These are phyloP conservation scores for Enteromius radiatus DNA, from an alignment of 2,797 vertebrate genomes.

Conservation along the genomic window DNA sequence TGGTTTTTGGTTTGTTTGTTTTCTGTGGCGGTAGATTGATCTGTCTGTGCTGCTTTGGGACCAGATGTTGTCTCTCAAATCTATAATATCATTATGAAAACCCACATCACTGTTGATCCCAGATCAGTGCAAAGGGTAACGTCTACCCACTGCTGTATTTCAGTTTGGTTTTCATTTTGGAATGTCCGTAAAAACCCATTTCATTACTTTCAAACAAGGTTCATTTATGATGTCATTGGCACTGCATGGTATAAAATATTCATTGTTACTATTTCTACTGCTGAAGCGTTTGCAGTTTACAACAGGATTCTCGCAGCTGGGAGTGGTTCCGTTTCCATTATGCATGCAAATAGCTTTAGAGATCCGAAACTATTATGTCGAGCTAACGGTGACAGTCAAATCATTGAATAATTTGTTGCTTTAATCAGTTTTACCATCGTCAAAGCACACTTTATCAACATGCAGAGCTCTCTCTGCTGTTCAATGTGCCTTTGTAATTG, in stretches of 20 bases:
- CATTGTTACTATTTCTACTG: slow-evolving; percentile 40
- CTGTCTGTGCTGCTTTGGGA: slow-evolving; percentile 13
- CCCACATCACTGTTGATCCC: slow-evolving; percentile 6
- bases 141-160: background rate
- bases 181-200: background rate
- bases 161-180: slow-evolving; percentile 1
- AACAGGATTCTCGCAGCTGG: slow-evolving; percentile 16
- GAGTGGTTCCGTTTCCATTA: slow-evolving; percentile 32
- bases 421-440: slow-evolving; percentile 35
- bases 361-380: slow-evolving; percentile 19
- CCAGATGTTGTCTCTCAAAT: background rate
- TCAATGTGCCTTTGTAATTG: slow-evolving; percentile 34
- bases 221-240: slow-evolving; percentile 24
- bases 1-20: background rate
- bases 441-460: slow-evolving; percentile 6
- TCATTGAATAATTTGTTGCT: slow-evolving; percentile 46
- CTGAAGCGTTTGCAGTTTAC: slow-evolving; percentile 31
- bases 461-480: slow-evolving; percentile 7
- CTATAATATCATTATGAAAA: background rate
- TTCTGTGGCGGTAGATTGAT: background rate
- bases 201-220: slow-evolving; percentile 35
- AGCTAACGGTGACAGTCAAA: slow-evolving; percentile 29
- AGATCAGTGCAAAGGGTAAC: slow-evolving; percentile 17
- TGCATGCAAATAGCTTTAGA: slow-evolving; percentile 24
- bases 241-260: slow-evolving; percentile 51